phyloP scores from a whole-genome alignment of 2,888 invertebrate species.

The Lasioglossum figueresi region DNA sequence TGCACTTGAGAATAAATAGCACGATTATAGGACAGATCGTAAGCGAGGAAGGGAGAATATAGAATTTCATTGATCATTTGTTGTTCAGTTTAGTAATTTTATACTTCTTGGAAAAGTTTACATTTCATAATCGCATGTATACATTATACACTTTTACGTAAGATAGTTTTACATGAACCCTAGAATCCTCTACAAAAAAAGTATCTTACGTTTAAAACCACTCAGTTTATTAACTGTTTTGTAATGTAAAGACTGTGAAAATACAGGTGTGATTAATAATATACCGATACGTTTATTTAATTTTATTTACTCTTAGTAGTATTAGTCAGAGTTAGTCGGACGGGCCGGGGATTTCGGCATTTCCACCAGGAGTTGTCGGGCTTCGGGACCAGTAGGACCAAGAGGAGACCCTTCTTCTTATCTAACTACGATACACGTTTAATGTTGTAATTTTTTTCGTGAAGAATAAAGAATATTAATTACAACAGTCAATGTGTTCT shows the following conservation, averaged over 20 bases:
- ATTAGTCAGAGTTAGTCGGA: too few relatives aligned
- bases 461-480: too few relatives aligned
- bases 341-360: too few relatives aligned
- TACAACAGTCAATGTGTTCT: too few relatives aligned
- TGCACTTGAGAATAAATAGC: constrained; percentile 44
- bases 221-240: constrained; percentile 69
- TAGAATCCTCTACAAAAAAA: constrained; percentile 52
- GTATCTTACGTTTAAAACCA: constrained; percentile 66
- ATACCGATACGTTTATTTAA: constrained; percentile 29
- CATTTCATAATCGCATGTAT: constrained; percentile 25
- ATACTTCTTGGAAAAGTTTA: constrained; percentile 45
- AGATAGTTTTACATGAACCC: constrained; percentile 35
- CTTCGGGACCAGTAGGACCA: too few relatives aligned
- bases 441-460: too few relatives aligned
- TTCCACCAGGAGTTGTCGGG: too few relatives aligned
- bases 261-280: constrained; percentile 76
- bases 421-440: too few relatives aligned
- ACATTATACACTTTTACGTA: not conserved
- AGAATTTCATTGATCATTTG: constrained; percentile 27
- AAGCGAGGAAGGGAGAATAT: constrained; percentile 7
- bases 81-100: constrained; percentile 30
- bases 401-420: too few relatives aligned
- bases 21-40: constrained; percentile 22
- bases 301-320: constrained; percentile 34
- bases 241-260: constrained; percentile 78